Percentiles rank a stretch among this genome's conserved stretches.
Conservation (phyloP, 2,888 invertebrate species). For the Synergus itoensis region DNA sequence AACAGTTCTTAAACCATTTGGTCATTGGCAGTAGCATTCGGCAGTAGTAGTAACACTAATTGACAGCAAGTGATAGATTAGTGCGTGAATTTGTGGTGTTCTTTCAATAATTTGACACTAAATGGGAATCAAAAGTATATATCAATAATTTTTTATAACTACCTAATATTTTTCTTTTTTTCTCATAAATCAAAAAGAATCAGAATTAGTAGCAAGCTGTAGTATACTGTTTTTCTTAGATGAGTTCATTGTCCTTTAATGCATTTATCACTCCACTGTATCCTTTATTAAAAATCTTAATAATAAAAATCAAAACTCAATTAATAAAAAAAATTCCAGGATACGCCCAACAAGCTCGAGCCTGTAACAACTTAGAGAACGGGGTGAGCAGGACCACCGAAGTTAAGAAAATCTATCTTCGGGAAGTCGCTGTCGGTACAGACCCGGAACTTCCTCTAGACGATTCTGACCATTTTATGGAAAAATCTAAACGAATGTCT, state of each 20-base stretch:
- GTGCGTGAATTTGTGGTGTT: background rate
- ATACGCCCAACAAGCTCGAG: constrained; percentile 45
- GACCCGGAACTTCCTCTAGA: constrained; percentile 64
- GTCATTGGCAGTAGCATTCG: constrained; percentile 34
- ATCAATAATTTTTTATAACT: too few species aligned
- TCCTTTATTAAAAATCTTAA: background rate
- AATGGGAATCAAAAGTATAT: background rate
- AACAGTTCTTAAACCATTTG: constrained; percentile 27
- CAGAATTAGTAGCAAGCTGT: too few species aligned
- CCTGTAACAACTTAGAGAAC: constrained; percentile 43
- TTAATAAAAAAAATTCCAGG: constrained; percentile 44
- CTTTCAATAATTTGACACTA: constrained; percentile 6
- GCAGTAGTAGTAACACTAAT: constrained; percentile 33
- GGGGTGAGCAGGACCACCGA: constrained; percentile 58
- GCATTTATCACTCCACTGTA: background rate
- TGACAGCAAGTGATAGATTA: constrained; percentile 50
- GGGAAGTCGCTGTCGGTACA: constrained; percentile 74
- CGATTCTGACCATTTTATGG: constrained; percentile 53
- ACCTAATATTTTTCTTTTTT: background rate
- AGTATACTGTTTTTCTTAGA: background rate
- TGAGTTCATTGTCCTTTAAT: background rate
- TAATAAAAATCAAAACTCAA: constrained; percentile 14
- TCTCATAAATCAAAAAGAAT: too few species aligned
- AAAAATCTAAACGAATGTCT: constrained; percentile 64
- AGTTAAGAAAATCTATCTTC: constrained; percentile 72